Percentiles rank a stretch among this genome's conserved stretches.
phyloP scores from a whole-genome alignment of 2,888 invertebrate species.

The Erebia aethiops region DNA sequence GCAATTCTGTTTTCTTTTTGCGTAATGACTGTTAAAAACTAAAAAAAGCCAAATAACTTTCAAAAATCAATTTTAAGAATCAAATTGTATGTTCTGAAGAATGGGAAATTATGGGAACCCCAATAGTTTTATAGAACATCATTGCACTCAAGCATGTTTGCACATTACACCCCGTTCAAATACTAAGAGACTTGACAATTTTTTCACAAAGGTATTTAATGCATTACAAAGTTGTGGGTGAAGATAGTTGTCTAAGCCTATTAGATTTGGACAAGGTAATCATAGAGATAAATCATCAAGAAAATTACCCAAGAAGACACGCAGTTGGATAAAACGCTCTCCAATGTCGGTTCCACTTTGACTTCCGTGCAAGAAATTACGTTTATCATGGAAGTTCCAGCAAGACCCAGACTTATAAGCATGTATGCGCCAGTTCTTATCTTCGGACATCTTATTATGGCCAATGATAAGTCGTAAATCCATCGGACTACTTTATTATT shows the following conservation, averaged over 20 bases:
- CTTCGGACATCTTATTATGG: conserved; percentile 84
- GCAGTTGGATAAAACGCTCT: conserved; percentile 69
- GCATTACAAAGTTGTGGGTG: too few relatives aligned
- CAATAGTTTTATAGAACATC: too few relatives aligned
- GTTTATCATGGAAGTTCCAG: conserved; percentile 86
- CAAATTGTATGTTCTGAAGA: too few relatives aligned
- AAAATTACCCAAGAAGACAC: conserved; percentile 78
- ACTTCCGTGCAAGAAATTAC: conserved; percentile 75
- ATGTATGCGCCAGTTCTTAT: conserved; percentile 87
- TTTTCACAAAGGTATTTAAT: too few relatives aligned
- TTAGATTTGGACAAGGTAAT: not conserved
- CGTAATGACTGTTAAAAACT: too few relatives aligned
- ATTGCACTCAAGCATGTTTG: too few relatives aligned
- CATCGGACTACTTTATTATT: conserved; percentile 75
- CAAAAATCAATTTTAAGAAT: too few relatives aligned
- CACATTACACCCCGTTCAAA: too few relatives aligned
- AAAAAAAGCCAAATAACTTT: too few relatives aligned
- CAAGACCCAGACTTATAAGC: conserved; percentile 85
- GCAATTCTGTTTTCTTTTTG: too few relatives aligned
- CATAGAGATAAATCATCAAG: conserved; percentile 16
- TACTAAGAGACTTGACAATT: too few relatives aligned
- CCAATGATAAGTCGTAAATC: conserved; percentile 84
- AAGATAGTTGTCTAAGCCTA: not conserved
- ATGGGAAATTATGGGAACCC: too few relatives aligned
- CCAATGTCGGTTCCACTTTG: conserved; percentile 49